A percentile compares a stretch with the other conserved stretches of the same genome.
Evolutionary conservation across 2,888 invertebrate genomes (phyloP).

Genomic region (Elegia similella): DNA sequence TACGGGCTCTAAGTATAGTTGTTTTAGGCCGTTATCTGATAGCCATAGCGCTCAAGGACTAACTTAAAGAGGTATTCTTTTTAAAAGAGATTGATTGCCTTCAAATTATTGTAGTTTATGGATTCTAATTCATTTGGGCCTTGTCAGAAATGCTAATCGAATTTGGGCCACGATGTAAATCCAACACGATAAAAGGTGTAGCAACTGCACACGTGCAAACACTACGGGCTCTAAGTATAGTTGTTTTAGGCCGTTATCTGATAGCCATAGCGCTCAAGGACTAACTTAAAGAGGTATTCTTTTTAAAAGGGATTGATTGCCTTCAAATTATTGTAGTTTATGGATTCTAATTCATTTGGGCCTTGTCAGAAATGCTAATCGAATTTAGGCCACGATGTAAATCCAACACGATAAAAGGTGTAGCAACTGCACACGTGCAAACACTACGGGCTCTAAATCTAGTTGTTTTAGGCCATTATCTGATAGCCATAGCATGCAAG

Average conservation of each 20-base stretch:
- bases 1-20: constrained; percentile 1
- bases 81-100: neutral
- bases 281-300: neutral
- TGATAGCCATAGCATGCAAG: constrained; percentile 11
- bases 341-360: neutral
- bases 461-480: constrained; percentile 10
- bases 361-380: neutral
- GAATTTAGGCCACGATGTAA: neutral
- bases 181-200: neutral
- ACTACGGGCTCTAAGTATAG: constrained; percentile 4
- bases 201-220: constrained; percentile 9
- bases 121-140: neutral
- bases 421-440: constrained; percentile 10
- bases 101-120: no score
- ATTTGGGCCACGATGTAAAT: constrained; percentile 2
- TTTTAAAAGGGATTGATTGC: no score
- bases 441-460: constrained; percentile 8
- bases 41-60: constrained; percentile 6
- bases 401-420: neutral
- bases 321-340: no score
- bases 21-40: constrained; percentile 12
- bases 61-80: no score
- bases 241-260: constrained; percentile 9
- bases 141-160: neutral
- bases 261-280: constrained; percentile 9